These are phyloP conservation scores for Gambusia yucatana DNA, from an alignment of 2,797 vertebrate genomes.

Conservation along the genomic window DNA sequence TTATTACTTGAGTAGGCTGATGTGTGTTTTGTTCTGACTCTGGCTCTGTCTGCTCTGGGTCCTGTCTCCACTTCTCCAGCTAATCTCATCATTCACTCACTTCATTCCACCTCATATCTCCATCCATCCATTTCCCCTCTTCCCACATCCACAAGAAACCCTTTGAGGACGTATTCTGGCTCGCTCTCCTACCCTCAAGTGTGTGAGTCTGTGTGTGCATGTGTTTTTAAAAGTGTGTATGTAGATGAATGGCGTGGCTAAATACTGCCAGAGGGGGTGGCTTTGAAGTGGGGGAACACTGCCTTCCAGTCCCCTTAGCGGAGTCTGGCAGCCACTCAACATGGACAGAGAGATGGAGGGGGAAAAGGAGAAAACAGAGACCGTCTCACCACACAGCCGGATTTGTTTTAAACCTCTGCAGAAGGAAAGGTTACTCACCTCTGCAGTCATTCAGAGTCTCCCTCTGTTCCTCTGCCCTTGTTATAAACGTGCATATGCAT, in stretches of 20 bases:
- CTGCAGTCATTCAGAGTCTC: constrained; percentile 45
- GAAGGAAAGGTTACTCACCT: constrained; percentile 64
- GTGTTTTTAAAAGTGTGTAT: constrained; percentile 32
- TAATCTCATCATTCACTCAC: constrained; percentile 61
- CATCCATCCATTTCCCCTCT: constrained; percentile 39
- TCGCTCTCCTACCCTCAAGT: constrained; percentile 33
- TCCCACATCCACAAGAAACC: constrained; percentile 31
- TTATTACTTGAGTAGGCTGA: constrained; percentile 15
- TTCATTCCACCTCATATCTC: constrained; percentile 40
- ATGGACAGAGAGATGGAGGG: constrained; percentile 44
- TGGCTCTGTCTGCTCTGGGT: constrained; percentile 27
- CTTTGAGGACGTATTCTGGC: constrained; percentile 53
- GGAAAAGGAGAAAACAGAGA: constrained; percentile 28
- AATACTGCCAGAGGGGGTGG: constrained; percentile 72
- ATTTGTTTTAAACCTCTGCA: constrained; percentile 65
- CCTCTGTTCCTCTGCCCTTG: constrained; percentile 9
- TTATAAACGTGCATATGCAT: constrained; percentile 28
- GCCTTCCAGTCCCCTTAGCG: constrained; percentile 71
- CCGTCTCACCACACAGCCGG: constrained; percentile 59
- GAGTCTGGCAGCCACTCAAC: constrained; percentile 71
- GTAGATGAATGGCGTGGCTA: constrained; percentile 60
- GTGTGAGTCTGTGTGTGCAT: constrained; percentile 9
- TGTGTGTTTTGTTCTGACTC: constrained; percentile 9
- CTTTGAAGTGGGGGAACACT: constrained; percentile 75
- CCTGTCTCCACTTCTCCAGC: constrained; percentile 38